Base-by-base conservation (phyloP, 2,797 vertebrate genomes). In the Numenius phaeopus region DNA sequence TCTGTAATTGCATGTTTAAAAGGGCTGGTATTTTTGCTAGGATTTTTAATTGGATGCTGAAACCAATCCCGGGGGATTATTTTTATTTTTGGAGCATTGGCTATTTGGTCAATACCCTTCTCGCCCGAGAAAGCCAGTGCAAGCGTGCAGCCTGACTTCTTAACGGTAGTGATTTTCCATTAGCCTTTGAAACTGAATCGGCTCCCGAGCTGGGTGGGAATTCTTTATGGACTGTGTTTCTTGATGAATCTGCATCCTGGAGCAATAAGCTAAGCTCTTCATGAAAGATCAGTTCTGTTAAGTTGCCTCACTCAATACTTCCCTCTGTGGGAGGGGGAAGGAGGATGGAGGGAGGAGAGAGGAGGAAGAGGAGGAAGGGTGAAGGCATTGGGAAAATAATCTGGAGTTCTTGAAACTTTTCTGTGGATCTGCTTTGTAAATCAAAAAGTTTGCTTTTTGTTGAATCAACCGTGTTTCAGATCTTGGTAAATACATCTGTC, bases 91-190 rank as follows among this genome's bases (percentile, higher is more conserved):
- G 57, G 52, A 89, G 52, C 78, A 54, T 54, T 78, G 70, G 80
- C 39, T 61, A 4, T 62, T 70, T 89, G 93, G 58, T 96, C 91
- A 84, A 95, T 95, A 80, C 32, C 22, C 39, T 69, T 55, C 80
- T 90, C 0, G 16, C 34, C 80, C 69, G 82, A 90, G 76, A 55
- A 91, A 91, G 65, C 30, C 87, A 39, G 62, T 20, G 78, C 55
- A 57, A 69, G 46, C 0, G 4, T 80, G 67, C 66, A 83, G 71
- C 71, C 14, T 14, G 70, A 37, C 27, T 77, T 50, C 81, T 24
- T 65, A 58, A 32, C 0, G 4, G 76, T 55, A 91, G 22, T 12
- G 93, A 82, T 94, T 95, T 97, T 90, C 91, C 90, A 66, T 86
- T 6, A 67, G 61, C 57, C 72, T 89, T 70, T 64, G 80, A 72